A percentile compares a stretch with the other conserved stretches of the same genome.
Conservation (phyloP, 2,888 invertebrate species). For the Rotaria socialis region DNA sequence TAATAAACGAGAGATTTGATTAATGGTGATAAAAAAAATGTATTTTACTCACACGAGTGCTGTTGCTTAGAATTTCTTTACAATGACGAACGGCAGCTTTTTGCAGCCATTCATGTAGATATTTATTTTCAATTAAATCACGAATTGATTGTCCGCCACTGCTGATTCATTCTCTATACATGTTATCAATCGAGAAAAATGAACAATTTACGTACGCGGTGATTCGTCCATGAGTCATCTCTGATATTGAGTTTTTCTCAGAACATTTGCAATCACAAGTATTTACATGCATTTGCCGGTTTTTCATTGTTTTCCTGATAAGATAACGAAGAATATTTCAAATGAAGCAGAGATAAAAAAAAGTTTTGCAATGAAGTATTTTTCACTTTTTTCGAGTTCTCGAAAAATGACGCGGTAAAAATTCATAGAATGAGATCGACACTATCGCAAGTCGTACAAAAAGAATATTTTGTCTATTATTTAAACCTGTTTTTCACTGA, state of each 20-base stretch:
- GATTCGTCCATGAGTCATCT: not conserved
- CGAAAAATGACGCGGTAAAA: too few relatives aligned
- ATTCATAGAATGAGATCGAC: too few relatives aligned
- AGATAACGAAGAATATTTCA: not conserved
- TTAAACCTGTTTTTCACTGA: too few relatives aligned
- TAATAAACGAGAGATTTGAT: too few relatives aligned
- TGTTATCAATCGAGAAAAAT: too few relatives aligned
- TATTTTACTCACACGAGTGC: not conserved
- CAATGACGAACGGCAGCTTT: not conserved
- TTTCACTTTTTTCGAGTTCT: too few relatives aligned
- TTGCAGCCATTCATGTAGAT: not conserved
- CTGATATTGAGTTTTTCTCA: not conserved
- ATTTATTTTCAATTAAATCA: slow-evolving; percentile 7
- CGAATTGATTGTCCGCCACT: not conserved
- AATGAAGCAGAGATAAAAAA: too few relatives aligned
- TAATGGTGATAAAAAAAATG: too few relatives aligned
- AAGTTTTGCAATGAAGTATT: too few relatives aligned
- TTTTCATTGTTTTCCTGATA: not conserved
- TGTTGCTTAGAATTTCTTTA: not conserved
- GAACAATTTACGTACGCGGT: not conserved
- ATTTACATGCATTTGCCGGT: not conserved
- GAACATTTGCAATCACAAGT: not conserved
- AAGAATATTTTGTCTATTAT: too few relatives aligned
- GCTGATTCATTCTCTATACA: not conserved
- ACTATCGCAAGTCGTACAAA: too few relatives aligned